Evolutionary conservation across 2,113 vertebrate genomes (phyloP), one percentile per base, ranked within the genome.

Genomic region (Boulengeromyrus knoepffleri): DNA sequence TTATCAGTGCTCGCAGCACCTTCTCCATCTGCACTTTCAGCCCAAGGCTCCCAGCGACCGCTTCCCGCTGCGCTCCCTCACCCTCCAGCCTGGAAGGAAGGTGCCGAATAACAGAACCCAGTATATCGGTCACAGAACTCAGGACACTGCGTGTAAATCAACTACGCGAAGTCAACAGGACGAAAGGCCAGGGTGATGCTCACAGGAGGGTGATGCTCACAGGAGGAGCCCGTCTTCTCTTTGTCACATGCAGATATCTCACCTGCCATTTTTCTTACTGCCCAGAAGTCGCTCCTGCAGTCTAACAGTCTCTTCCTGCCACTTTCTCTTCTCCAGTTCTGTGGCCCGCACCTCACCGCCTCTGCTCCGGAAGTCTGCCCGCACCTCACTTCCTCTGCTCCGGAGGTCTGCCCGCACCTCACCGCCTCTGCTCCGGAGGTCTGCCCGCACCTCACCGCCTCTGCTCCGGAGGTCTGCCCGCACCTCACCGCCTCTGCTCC

Each of bases 241-340:
- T 84, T 42, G 42, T 46, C 46, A 42, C 24, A 74, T 80, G 42
- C 13, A 1, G 12, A 36, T 85, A n/a, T 8, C 70, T 50, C 52
- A 97, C 96, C 93, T 95, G 85, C 85, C 91, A 88, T 92, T 91
- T 74, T 88, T 92, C 88, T 93, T 94, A 87, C 94, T 92, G 42
- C 3, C 83, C 52, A 92, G 92, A 83, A 93, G 93, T 88, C 70
- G 88, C 3, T 93, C 93, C 46, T 91, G 93, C 42, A 94, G 88
- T 92, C 94, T 96, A 88, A 94, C 1, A 83, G 95, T 90, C 89
- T 96, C 94, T 92, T 89, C 91, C 39, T 92, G 91, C 87, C 96
- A 42, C 58, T 94, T 93, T 2, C 95, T 90, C 83, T 93, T 94
- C 91, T 97, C 95, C 92, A 93, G 89, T 45, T 96, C 94, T 87